These are phyloP conservation scores for Callocephalon fimbriatum DNA, from an alignment of 2,113 vertebrate species.

Conservation along the genomic window DNA sequence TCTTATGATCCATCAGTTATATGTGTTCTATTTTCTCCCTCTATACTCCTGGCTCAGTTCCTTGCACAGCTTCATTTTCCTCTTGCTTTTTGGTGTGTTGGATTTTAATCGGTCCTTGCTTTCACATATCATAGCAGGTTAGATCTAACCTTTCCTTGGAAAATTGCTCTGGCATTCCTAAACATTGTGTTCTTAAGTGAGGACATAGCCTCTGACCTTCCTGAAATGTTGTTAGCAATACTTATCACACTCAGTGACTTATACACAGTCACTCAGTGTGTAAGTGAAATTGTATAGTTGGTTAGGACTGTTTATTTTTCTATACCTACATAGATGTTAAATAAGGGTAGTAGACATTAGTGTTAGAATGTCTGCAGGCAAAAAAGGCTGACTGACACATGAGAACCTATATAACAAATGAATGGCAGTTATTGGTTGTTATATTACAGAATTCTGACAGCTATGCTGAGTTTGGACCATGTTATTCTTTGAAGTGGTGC, in stretches of 20 bases:
- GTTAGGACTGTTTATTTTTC: neutral
- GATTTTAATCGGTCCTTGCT: slow-evolving; percentile 23
- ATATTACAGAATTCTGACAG: neutral
- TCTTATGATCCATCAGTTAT: slow-evolving; percentile 33
- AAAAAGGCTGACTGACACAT: neutral
- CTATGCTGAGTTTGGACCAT: neutral
- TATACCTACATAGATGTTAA: neutral
- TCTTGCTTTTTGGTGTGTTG: neutral
- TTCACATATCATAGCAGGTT: neutral
- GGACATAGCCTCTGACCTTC: neutral
- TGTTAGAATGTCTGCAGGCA: neutral
- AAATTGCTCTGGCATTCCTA: slow-evolving; percentile 8
- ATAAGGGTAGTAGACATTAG: neutral
- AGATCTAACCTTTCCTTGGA: slow-evolving; percentile 1
- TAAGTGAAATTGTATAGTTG: neutral
- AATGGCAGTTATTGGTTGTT: neutral
- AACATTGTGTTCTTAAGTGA: neutral
- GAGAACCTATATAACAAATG: neutral
- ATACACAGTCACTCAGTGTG: neutral
- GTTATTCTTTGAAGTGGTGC: neutral
- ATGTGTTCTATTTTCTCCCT: neutral
- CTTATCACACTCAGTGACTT: neutral
- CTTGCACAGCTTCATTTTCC: neutral
- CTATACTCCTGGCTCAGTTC: neutral
- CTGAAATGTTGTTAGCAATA: neutral